phyloP scores from a whole-genome alignment of 1,140 invertebrate species.

The Heliconius himera region DNA sequence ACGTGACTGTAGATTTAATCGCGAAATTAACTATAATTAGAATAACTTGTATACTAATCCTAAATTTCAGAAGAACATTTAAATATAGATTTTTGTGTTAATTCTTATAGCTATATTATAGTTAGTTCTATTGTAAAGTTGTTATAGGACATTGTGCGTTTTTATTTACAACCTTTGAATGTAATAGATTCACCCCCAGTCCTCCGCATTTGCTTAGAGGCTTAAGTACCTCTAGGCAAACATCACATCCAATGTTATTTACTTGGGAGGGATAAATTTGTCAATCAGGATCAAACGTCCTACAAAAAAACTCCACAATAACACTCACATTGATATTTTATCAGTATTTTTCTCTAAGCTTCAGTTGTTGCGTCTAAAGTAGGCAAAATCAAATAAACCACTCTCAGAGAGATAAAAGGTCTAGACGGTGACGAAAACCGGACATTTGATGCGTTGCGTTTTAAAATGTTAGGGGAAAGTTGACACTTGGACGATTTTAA shows the following conservation, averaged over 20 bases:
- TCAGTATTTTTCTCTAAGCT: conserved; percentile 65
- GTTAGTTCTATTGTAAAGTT: not conserved
- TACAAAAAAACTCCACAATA: conserved; percentile 54
- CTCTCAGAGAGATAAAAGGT: conserved; percentile 63
- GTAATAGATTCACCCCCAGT: conserved; percentile 51
- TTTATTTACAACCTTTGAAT: conserved; percentile 4
- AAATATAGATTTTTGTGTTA: too few species aligned
- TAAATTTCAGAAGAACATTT: too few species aligned
- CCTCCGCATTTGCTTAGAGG: conserved; percentile 57
- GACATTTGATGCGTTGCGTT: conserved; percentile 76
- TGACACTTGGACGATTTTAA: conserved; percentile 80
- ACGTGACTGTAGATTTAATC: conserved; percentile 54
- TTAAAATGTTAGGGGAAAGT: conserved; percentile 78
- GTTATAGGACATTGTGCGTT: conserved; percentile 1
- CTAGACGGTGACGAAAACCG: conserved; percentile 68
- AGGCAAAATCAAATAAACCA: conserved; percentile 78
- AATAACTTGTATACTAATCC: too few species aligned
- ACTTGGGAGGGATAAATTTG: conserved; percentile 68
- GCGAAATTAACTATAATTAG: not conserved
- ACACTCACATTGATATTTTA: conserved; percentile 49
- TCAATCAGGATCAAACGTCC: conserved; percentile 76
- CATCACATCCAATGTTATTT: conserved; percentile 64
- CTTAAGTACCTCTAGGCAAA: conserved; percentile 54
- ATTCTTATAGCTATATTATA: not conserved
- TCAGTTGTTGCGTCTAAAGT: conserved; percentile 77